Evolutionary conservation across 2,797 vertebrate species (phyloP).

Genomic region (Ibycter americanus): DNA sequence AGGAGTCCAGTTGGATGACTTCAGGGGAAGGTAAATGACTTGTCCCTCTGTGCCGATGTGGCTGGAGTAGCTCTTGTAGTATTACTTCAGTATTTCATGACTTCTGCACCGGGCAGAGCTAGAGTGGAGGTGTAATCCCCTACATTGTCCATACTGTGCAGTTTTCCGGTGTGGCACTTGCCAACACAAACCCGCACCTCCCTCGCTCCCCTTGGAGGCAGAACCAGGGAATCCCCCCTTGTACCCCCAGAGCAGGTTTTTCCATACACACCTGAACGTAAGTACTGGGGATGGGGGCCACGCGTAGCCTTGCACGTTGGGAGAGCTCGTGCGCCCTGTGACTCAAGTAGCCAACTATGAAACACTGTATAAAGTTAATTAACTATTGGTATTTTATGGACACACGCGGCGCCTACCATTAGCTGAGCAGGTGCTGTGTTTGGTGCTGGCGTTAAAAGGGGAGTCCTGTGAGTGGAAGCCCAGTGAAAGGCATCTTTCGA

Average conservation of each 20-base stretch:
- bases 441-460: neutral
- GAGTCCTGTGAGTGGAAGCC: neutral
- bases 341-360: fast-evolving
- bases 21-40: neutral
- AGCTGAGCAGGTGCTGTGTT: neutral
- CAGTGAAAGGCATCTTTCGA: neutral
- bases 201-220: neutral
- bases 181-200: too few relatives aligned
- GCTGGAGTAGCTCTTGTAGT: neutral
- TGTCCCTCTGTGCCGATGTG: fast-evolving
- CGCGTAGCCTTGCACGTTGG: fast-evolving
- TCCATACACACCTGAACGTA: fast-evolving
- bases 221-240: neutral
- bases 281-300: neutral
- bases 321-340: neutral
- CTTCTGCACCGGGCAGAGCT: neutral
- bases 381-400: fast-evolving
- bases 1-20: neutral
- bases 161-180: neutral
- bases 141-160: fast-evolving
- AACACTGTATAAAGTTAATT: fast-evolving
- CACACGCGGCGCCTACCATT: fast-evolving
- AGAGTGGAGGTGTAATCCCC: neutral
- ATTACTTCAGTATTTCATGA: fast-evolving
- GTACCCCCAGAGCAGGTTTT: fast-evolving